Evolutionary conservation across 2,113 vertebrate genomes (phyloP), one percentile per base, ranked within the genome.

Genomic region (Nesoenas mayeri): DNA sequence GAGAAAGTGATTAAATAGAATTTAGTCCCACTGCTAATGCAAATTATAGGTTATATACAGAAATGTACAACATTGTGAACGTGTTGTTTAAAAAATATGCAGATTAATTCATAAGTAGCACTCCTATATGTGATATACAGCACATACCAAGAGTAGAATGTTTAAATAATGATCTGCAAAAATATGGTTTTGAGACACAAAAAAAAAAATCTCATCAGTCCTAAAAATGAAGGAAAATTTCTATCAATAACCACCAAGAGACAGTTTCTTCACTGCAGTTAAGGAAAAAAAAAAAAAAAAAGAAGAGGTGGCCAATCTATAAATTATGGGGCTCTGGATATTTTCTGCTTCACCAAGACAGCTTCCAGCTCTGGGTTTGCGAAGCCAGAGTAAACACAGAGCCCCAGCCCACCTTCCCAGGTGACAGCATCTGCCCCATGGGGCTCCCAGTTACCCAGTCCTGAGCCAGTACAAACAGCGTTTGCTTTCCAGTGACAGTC

Each of bases 251-350:
- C 18, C 6, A 73, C 75, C n/a, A 66, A 78, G 64, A 71, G 53
- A 67, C 34, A 80, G 22, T 34, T 79, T 73, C 19, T 77, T 11
- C 9, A 34, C 38, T 80, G 34, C 34, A 58, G 34, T 67, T 57
- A 60, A 12, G 62, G 44, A 18, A 44, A 18, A 44, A 44, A 47
- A 44, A 42, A 22, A 25, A 31, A 29, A 62, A 25, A 31, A 29
- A 57, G 54, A 54, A 82, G 29, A 73, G 42, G 11, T 36, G 38
- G 32, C 34, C 85, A 50, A 19, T 78, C 29, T 85, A 70, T 80
- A 92, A 94, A 69, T 90, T 58, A 40, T 70, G 31, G 18, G 5
- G 74, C 9, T 95, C 90, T 96, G 91, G 84, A 67, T 91, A 82
- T 85, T 95, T 90, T 95, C 89, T 92, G 22, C 47, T 84, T 82